A percentile compares a stretch with the other conserved stretches of the same genome.
Evolutionary conservation across 2,113 vertebrate genomes (phyloP).

Genomic region (Pelecanus crispus): DNA sequence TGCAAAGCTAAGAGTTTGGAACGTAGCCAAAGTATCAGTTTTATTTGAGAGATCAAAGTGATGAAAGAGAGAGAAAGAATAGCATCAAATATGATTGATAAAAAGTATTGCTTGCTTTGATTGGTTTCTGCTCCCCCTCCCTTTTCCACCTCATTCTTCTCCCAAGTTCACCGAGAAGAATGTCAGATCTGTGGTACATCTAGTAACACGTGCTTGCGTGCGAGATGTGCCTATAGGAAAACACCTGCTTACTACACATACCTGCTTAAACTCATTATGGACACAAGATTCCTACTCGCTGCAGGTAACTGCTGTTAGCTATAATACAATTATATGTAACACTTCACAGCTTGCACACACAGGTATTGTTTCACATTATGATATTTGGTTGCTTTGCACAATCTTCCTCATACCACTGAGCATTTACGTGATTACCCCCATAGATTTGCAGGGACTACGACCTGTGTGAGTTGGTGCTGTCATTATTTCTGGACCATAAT

Average conservation of each 20-base stretch:
- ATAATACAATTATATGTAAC: neutral
- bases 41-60: constrained; percentile 71
- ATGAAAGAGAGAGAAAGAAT: constrained; percentile 61
- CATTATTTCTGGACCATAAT: neutral
- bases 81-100: constrained; percentile 72
- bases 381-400: neutral
- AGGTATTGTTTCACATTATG: neutral
- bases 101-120: constrained; percentile 65
- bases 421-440: fast-evolving
- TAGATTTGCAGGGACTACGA: neutral
- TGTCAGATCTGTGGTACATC: constrained; percentile 57
- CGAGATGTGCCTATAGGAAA: constrained; percentile 60
- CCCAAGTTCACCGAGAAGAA: constrained; percentile 25
- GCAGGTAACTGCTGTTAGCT: neutral
- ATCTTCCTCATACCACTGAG: neutral
- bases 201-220: constrained; percentile 49
- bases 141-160: constrained; percentile 54
- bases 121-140: constrained; percentile 57
- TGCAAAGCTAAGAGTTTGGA: constrained; percentile 57
- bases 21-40: constrained; percentile 68
- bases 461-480: neutral
- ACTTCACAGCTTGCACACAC: neutral
- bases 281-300: neutral
- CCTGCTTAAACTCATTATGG: constrained; percentile 17
- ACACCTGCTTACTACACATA: constrained; percentile 59